Evolutionary conservation across 2,113 vertebrate species (phyloP), one percentile per base, ranked within the genome.

Genomic region (Stegostoma tigrinum): DNA sequence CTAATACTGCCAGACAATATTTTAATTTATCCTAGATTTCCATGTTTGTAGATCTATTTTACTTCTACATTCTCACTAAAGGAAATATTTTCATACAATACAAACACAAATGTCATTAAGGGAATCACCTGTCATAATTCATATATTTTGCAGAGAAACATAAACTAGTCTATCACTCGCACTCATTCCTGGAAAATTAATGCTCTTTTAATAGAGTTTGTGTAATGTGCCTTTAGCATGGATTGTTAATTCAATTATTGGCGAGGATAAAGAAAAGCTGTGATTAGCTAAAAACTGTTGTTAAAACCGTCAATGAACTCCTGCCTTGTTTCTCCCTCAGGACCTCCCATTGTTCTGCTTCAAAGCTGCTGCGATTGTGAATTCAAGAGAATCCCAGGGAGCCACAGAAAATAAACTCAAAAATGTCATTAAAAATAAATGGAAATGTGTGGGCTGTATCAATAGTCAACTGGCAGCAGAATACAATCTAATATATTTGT

Each of bases 351-450:
- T 95, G 67, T 95, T 95, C 94, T 19, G 67, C 67, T 75, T 52
- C 68, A 45, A 45, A 75, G 42, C 67, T 95, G 67, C 27, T 95
- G 67, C 68, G 30, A 34, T 67, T 70, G 66, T 94, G 66, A 48
- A 42, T 27, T 95, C 67, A 45, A 95, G 94, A 95, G 94, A 95
- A 94, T 94, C 42, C 67, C 68, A 95, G 94, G n/a, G 64, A 94
- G 67, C 64, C 14, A 24, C 42, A 72, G 67, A 95, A 95, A 95
- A 72, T 95, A 95, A 90, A 95, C 94, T 72, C 38, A 45, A 68
- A 70, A 95, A 95, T 95, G 38, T 95, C 68, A 72, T 72, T 93
- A 72, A 48, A 95, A 72, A 95, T 52, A 72, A 95, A 95, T 95
- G 94, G n/a, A 95, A 95, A 52, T 75, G 42, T 45, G 48, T 72